Conservation (phyloP, 1,140 invertebrate genomes). For the Danaus melanippus region DNA sequence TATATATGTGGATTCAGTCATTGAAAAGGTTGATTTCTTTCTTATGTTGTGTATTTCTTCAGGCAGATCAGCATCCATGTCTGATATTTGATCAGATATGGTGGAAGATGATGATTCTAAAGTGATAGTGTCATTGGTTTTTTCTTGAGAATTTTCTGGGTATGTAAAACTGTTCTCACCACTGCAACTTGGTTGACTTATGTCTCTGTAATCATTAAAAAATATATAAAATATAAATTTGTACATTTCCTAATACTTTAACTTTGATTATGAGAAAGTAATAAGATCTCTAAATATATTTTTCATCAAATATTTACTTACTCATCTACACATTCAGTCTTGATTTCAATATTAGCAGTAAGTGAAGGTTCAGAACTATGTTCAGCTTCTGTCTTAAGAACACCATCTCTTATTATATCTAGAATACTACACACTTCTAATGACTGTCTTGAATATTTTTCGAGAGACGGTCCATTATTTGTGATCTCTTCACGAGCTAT, state of each 20-base stretch:
- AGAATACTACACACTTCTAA: slow-evolving; percentile 57
- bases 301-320: slow-evolving; percentile 31
- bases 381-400: slow-evolving; percentile 35
- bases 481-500: slow-evolving; percentile 61
- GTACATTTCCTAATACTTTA: too few species aligned
- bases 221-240: background rate
- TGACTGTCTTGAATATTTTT: slow-evolving; percentile 47
- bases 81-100: slow-evolving; percentile 26
- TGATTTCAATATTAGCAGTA: slow-evolving; percentile 53
- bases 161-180: slow-evolving; percentile 6
- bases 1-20: slow-evolving; percentile 32
- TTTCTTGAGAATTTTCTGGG: slow-evolving; percentile 22
- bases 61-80: slow-evolving; percentile 25
- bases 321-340: slow-evolving; percentile 59
- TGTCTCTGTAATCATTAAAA: slow-evolving; percentile 28
- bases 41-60: slow-evolving; percentile 19
- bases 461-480: slow-evolving; percentile 33
- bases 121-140: slow-evolving; percentile 13
- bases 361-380: slow-evolving; percentile 37
- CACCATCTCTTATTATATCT: slow-evolving; percentile 48
- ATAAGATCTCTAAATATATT: background rate
- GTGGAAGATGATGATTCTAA: slow-evolving; percentile 37
- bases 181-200: slow-evolving; percentile 33
- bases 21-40: slow-evolving; percentile 29
- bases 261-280: too few species aligned